Evolutionary conservation across 2,113 vertebrate species (phyloP).

Genomic region (Lampris incognitus): DNA sequence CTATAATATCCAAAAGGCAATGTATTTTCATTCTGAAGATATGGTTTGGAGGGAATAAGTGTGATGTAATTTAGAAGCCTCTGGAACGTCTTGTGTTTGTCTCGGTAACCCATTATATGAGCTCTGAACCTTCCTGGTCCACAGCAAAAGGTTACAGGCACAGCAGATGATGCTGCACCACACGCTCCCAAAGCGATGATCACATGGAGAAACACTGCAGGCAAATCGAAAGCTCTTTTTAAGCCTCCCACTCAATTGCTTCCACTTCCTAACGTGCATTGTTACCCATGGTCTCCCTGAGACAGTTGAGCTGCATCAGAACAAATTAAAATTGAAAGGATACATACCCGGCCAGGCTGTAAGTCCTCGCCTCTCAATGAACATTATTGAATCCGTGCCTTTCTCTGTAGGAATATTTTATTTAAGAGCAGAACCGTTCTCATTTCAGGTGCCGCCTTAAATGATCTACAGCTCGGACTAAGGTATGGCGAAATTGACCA

Average conservation of each 20-base stretch:
- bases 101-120: not conserved
- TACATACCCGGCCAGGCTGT: not conserved
- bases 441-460: not conserved
- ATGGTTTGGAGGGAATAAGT: slow-evolving; percentile 5
- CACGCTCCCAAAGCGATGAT: slow-evolving; percentile 51
- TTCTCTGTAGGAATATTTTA: not conserved
- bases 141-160: slow-evolving; percentile 46
- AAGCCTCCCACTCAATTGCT: slow-evolving; percentile 20
- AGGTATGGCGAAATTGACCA: too few relatives aligned
- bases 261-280: slow-evolving; percentile 8
- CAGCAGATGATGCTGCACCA: slow-evolving; percentile 34
- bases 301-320: slow-evolving; percentile 10
- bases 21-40: not conserved
- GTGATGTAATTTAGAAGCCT: slow-evolving; percentile 28
- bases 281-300: not conserved
- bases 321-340: not conserved
- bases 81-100: slow-evolving; percentile 11
- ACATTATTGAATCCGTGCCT: not conserved
- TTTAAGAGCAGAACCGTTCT: not conserved
- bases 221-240: slow-evolving; percentile 42
- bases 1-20: slow-evolving; percentile 28
- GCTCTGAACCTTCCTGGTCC: slow-evolving; percentile 20
- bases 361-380: not conserved
- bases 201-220: slow-evolving; percentile 38
- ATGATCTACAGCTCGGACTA: not conserved